phyloP scores from a whole-genome alignment of 2,113 vertebrate species.

The Aphyosemion australe region DNA sequence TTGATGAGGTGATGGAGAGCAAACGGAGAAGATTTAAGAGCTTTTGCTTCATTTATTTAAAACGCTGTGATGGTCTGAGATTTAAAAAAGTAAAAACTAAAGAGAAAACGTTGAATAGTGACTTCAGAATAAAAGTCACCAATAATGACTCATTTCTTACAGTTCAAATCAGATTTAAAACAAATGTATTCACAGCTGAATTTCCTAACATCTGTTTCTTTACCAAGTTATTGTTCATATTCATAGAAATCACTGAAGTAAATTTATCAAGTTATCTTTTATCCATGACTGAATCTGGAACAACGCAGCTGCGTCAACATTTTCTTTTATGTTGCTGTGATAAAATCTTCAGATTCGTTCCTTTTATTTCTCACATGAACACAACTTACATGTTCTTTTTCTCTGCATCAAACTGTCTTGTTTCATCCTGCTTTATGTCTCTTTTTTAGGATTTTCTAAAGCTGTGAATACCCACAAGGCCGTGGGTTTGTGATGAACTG shows the following conservation, averaged over 20 bases:
- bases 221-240: neutral
- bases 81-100: neutral
- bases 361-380: conserved; percentile 15
- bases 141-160: neutral
- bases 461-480: neutral
- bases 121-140: neutral
- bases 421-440: neutral
- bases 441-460: neutral
- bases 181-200: neutral
- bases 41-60: neutral
- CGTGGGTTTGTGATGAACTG: neutral
- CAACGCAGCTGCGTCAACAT: conserved; percentile 1
- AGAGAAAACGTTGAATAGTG: neutral
- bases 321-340: conserved; percentile 28
- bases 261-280: conserved; percentile 23
- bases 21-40: neutral
- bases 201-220: neutral
- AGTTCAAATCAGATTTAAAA: neutral
- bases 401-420: conserved; percentile 15
- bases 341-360: conserved; percentile 41
- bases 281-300: conserved; percentile 15
- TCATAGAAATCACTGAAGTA: conserved; percentile 1
- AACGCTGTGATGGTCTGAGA: neutral
- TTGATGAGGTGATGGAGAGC: neutral
- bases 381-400: conserved; percentile 14